These are phyloP conservation scores for Pangasius mekongensis DNA, from an alignment of 2,797 vertebrate species.

Conservation along the genomic window DNA sequence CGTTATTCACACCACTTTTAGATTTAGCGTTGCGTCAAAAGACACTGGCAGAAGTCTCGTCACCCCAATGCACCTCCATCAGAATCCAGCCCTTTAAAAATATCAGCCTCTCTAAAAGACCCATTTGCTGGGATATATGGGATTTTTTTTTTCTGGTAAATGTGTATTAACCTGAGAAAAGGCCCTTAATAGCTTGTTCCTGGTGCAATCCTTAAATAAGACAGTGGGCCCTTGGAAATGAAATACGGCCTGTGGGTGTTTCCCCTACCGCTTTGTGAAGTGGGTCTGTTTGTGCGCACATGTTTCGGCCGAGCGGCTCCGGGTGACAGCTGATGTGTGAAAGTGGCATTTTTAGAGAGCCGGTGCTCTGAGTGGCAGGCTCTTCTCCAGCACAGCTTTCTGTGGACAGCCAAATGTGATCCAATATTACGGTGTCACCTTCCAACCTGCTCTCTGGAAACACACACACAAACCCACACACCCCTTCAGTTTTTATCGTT, in stretches of 20 bases:
- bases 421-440: constrained; percentile 24
- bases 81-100: background rate
- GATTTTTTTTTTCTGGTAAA: constrained; percentile 6
- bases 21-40: constrained; percentile 2
- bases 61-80: background rate
- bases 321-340: constrained; percentile 39
- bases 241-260: background rate
- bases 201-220: background rate
- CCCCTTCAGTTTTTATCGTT: background rate
- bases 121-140: background rate
- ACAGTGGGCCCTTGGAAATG: background rate
- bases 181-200: constrained; percentile 2
- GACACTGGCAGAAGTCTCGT: background rate
- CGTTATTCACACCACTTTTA: background rate
- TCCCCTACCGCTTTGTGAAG: background rate
- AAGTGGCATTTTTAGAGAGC: constrained; percentile 7
- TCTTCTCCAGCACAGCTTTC: constrained; percentile 24
- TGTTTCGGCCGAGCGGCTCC: background rate
- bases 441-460: constrained; percentile 3
- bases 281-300: background rate
- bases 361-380: constrained; percentile 37
- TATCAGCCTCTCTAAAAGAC: background rate
- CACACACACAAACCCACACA: background rate
- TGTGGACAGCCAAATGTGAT: constrained; percentile 24
- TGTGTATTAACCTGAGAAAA: constrained; percentile 11